Evolutionary conservation across 2,888 invertebrate genomes (phyloP), one percentile per base, ranked within the genome.

Genomic region (Brachyptera putata): DNA sequence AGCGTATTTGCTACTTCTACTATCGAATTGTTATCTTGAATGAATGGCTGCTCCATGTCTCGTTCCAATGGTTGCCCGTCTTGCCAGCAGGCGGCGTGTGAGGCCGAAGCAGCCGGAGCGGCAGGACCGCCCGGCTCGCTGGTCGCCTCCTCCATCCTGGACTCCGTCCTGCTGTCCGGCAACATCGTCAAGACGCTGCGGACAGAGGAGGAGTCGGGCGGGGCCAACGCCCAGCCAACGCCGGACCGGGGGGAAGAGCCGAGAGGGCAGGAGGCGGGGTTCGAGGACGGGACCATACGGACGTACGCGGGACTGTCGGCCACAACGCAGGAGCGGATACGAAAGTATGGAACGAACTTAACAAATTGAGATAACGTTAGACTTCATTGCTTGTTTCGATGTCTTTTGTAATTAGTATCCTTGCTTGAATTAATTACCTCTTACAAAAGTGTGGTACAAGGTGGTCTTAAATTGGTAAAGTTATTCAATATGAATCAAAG

Each of bases 251-350:
- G n/a, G n/a, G 3, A 13, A 3, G 4, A 14, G 13, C 5, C 13
- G 3, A 36, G 61, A 63, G 30, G 43, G 61, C 21, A 59, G 62
- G 24, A 59, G 66, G 7, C 63, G 59, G 67, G 66, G 62, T 73
- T 71, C 60, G 74, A 75, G 59, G 74, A 74, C 59, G 73, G 76
- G 21, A 71, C 76, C 63, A 80, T 75, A 67, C 76, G 79, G 72
- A 83, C 83, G 68, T 87, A 83, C 72, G 80, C 79, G 58, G 81
- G 79, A 67, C 77, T 80, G 70, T 79, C 76, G 67, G 80, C 77
- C 67, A 81, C 76, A 64, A 83, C 84, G 5, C 83, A 84, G 66
- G 83, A 86, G 69, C 76, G 84, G 64, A 80, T 84, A 59, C 80
- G 85, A 69, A 83, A 73, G 66, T 77, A 64, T 63, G 14, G 49